Evolutionary conservation across 2,797 vertebrate genomes (phyloP).

Genomic region (Pterois miles): DNA sequence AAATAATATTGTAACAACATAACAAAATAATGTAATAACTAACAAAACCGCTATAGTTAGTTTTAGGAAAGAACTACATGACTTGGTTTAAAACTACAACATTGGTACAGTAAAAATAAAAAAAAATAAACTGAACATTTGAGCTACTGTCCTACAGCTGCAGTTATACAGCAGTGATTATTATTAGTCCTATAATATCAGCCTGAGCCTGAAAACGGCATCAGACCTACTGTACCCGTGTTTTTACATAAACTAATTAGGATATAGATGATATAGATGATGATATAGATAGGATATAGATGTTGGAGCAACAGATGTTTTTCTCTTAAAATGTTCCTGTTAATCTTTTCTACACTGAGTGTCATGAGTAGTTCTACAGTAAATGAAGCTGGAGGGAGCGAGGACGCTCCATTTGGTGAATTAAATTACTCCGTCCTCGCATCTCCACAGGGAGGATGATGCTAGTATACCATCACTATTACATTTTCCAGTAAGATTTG

Average conservation of each 20-base stretch:
- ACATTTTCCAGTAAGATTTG: not conserved
- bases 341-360: too few relatives aligned
- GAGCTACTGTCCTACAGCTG: not conserved
- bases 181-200: not conserved
- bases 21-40: too few relatives aligned
- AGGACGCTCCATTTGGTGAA: not conserved
- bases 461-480: not conserved
- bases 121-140: too few relatives aligned
- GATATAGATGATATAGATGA: too few relatives aligned
- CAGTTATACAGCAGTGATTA: not conserved
- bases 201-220: not conserved
- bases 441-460: not conserved
- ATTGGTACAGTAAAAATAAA: too few relatives aligned
- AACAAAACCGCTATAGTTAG: too few relatives aligned
- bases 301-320: not conserved
- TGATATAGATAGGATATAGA: too few relatives aligned
- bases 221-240: not conserved
- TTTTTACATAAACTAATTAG: not conserved
- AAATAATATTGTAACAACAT: too few relatives aligned
- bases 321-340: too few relatives aligned
- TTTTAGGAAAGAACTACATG: too few relatives aligned
- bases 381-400: not conserved
- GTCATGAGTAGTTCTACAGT: too few relatives aligned
- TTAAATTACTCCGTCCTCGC: not conserved
- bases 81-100: too few relatives aligned